A percentile compares a stretch with the other conserved stretches of the same genome.
phyloP scores from a whole-genome alignment of 2,113 vertebrate genomes.

The Alethe castanea region DNA sequence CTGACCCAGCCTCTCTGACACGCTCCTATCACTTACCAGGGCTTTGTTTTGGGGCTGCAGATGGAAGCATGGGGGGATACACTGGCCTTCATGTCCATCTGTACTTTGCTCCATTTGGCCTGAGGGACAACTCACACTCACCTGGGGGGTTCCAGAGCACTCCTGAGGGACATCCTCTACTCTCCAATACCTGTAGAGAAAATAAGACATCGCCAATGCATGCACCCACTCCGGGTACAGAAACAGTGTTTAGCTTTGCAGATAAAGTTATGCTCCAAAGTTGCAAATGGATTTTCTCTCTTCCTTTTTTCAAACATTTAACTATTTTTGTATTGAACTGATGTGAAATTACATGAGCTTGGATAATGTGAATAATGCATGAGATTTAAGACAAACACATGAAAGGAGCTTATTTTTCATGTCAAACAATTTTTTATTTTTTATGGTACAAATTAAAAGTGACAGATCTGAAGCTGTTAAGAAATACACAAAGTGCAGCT shows the following conservation, averaged over 20 bases:
- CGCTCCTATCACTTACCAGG: background rate
- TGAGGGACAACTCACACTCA: background rate
- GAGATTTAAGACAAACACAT: slow-evolving; percentile 63
- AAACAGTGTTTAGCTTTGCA: background rate
- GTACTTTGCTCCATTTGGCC: background rate
- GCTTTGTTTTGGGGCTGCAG: background rate
- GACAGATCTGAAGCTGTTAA: slow-evolving; percentile 97
- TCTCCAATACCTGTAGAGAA: slow-evolving; percentile 11
- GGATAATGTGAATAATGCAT: slow-evolving; percentile 55
- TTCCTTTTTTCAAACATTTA: background rate
- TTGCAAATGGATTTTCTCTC: background rate
- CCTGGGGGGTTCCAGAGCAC: background rate
- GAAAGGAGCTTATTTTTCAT: slow-evolving; percentile 78
- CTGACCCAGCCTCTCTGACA: background rate
- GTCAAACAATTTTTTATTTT: slow-evolving; percentile 99
- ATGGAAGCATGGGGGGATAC: background rate
- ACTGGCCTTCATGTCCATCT: background rate
- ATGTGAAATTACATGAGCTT: slow-evolving; percentile 33
- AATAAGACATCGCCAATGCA: background rate
- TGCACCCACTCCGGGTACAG: background rate
- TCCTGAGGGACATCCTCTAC: background rate
- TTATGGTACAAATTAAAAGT: slow-evolving; percentile 99
- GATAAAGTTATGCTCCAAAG: background rate
- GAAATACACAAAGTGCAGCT: slow-evolving; percentile 99
- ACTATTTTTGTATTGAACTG: slow-evolving; percentile 49